Evolutionary conservation across 2,797 vertebrate genomes (phyloP), one percentile per base, ranked within the genome.

Genomic region (Phrynocephalus vlangalii): DNA sequence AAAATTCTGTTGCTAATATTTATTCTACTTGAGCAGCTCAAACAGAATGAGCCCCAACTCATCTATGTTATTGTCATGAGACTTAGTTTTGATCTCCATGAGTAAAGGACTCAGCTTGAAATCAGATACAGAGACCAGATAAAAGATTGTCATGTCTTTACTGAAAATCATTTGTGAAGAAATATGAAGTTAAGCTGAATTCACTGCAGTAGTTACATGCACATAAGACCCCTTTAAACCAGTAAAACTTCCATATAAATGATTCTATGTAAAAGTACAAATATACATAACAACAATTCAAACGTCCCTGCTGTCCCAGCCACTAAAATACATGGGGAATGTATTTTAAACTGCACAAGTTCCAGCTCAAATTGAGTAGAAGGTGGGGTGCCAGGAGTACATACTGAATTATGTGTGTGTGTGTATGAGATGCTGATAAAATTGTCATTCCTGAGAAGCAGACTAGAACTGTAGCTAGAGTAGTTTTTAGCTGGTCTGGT

Each of bases 371-470:
- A 52, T 71, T 81, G 26, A 86, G 11, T 56, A 78, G 72, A 79
- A 80, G 77, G 82, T 88, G 56, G 76, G 33, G 16, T 85, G 44
- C 13, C 63, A 50, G 82, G 86, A 94, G 79, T 78, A 71, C n/a
- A 89, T 75, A 93, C 90, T 90, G 91, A 86, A 89, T 83, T 88
- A 86, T 88, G 90, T 92, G 38, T 44, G 90, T 92, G 90, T 95
- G 96, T 96, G 96, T 94, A 95, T 91, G 96, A 95, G 96, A 96
- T 90, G 88, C 92, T 95, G 94, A 96, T 95, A 94, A 44, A 96
- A 96, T 96, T 89, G 86, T 93, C 91, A 93, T 89, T 79, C 79
- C 91, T 91, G 84, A 88, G 90, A 96, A 94, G 87, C 91, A 80
- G 95, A 94, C 90, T 92, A 92, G 91, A 96, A 96, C 93, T 94